A percentile compares a stretch with the other conserved stretches of the same genome.
Conservation (phyloP, 1,140 invertebrate genomes). For the Drosophila nebulosa region DNA sequence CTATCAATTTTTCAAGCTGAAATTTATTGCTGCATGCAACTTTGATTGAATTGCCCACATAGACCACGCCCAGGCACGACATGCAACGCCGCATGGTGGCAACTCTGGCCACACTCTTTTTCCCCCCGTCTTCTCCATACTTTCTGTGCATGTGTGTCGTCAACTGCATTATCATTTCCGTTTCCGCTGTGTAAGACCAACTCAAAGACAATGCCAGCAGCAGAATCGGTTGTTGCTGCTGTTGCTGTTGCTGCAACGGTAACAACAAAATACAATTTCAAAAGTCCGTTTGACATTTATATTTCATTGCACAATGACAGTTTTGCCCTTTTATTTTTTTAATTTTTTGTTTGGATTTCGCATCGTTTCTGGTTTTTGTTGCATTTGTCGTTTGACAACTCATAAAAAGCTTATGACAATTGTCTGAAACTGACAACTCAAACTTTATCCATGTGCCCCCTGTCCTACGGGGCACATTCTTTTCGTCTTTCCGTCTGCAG, state of each 20-base stretch:
- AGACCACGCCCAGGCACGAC: neutral
- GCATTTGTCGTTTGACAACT: constrained; percentile 64
- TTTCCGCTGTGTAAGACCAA: constrained; percentile 46
- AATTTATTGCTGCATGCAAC: constrained; percentile 49
- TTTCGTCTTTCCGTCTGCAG: neutral
- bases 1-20: constrained; percentile 45
- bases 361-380: neutral
- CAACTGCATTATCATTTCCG: constrained; percentile 63
- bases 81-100: neutral
- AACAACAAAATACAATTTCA: constrained; percentile 63
- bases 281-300: constrained; percentile 73
- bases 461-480: no score
- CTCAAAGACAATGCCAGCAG: constrained; percentile 38
- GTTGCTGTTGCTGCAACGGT: constrained; percentile 26
- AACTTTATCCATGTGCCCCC: neutral
- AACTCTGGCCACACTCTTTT: neutral
- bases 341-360: neutral
- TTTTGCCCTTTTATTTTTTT: constrained; percentile 5
- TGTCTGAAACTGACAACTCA: neutral
- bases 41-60: constrained; percentile 32
- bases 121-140: neutral
- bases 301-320: constrained; percentile 71
- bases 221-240: constrained; percentile 12
- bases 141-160: constrained; percentile 14
- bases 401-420: constrained; percentile 60